Conservation (phyloP, 92 coral and sea anemone species). For the Heliopora coerulea region DNA sequence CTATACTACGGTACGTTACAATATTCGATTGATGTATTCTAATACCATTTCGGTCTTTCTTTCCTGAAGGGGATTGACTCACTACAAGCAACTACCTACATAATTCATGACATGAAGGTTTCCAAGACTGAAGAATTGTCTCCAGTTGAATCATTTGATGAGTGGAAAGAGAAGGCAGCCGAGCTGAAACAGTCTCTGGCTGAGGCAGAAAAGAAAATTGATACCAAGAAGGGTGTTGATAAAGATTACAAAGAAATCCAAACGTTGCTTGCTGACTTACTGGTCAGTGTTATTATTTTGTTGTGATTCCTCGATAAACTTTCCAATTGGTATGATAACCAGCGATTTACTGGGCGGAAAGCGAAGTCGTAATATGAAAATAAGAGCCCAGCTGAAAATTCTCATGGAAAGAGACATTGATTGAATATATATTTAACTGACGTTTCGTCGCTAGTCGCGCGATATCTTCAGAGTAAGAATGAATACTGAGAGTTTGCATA, state of each 20-base stretch:
- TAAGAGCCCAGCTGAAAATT: too few species aligned
- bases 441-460: too few species aligned
- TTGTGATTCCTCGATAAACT: background rate
- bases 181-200: slow-evolving; percentile 1
- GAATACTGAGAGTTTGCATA: too few species aligned
- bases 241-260: slow-evolving; percentile 1
- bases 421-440: too few species aligned
- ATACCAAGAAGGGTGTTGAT: slow-evolving; percentile 7
- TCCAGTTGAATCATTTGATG: background rate
- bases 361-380: too few species aligned
- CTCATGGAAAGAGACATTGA: too few species aligned
- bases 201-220: slow-evolving; percentile 20
- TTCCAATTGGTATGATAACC: too few species aligned
- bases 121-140: background rate
- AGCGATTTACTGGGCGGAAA: too few species aligned
- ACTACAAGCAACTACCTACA: slow-evolving; percentile 30
- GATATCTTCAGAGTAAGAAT: too few species aligned
- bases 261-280: background rate
- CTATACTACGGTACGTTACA: too few species aligned
- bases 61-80: slow-evolving; percentile 28
- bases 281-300: background rate
- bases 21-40: too few species aligned
- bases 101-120: slow-evolving; percentile 27
- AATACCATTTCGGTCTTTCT: background rate
- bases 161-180: slow-evolving; percentile 26